Evolutionary conservation across 2,888 invertebrate genomes (phyloP), one percentile per base, ranked within the genome.

Genomic region (Drosophila anceps): DNA sequence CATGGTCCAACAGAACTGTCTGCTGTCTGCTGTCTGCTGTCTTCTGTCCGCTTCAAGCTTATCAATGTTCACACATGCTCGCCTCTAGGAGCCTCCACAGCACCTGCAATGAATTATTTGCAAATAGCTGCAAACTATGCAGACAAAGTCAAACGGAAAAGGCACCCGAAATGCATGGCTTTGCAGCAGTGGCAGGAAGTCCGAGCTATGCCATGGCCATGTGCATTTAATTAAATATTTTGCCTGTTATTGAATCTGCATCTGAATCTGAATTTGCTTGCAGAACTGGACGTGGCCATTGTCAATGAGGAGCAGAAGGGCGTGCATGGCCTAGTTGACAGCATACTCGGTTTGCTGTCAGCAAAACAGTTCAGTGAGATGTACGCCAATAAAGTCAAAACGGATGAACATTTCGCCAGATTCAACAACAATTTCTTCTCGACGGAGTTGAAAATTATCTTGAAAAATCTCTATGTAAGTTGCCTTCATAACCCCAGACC

Each of bases 341-440:
- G 91, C 70, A 82, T 93, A 50, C 82, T 93, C 58, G 91, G 91
- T 59, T 75, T 90, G 33, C 68, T 93, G 86, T 93, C 93, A 50
- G 27, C 7, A 5, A 18, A 39, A 4, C 3, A 54, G 27, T 29
- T 54, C 18, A 54, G 4, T 18, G 27, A 39, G 27, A 82, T 91
- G 44, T 93, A 92, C 81, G 92, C 92, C 81, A 92, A 92, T 72
- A 93, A 92, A 85, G 89, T 91, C 63, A 93, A 93, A 67, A 84
- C 90, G 76, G 91, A 90, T 79, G 86, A 88, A 71, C 88, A 91
- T 72, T 93, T 93, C 79, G 82, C 89, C n/a, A 89, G 88, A 62
- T 90, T 93, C 29, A 87, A 92, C 69, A 87, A 92, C 69, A 91
- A 85, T 70, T 84, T 93, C 76, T 91, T 91, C 69, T 91, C 90